A percentile compares a stretch with the other conserved stretches of the same genome.
Conservation (phyloP, 1,140 invertebrate species). For the Pseudomyrmex cubaensis region DNA sequence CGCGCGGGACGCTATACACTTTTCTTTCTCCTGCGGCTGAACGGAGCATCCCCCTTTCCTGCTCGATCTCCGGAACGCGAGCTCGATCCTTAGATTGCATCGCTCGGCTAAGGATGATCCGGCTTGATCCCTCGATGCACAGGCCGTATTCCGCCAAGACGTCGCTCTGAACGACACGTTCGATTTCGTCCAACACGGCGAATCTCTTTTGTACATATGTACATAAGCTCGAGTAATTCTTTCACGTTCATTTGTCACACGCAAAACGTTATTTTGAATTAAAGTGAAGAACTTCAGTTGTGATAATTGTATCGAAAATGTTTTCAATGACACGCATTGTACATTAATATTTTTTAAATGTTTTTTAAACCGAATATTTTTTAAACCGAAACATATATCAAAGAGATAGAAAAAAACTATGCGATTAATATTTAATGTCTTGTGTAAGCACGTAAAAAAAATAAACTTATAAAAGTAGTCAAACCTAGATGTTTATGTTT, state of each 20-base stretch:
- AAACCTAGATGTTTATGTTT: no score
- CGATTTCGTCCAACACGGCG: slow-evolving; percentile 52
- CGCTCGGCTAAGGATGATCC: slow-evolving; percentile 56
- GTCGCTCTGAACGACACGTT: slow-evolving; percentile 53
- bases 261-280: not conserved
- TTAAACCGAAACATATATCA: no score
- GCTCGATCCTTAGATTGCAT: slow-evolving; percentile 58
- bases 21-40: slow-evolving; percentile 52
- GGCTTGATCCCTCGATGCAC: slow-evolving; percentile 44
- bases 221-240: slow-evolving; percentile 11
- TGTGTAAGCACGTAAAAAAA: no score
- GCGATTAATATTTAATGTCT: no score
- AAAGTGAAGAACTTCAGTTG: not conserved
- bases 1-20: slow-evolving; percentile 72
- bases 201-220: slow-evolving; percentile 29
- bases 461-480: no score
- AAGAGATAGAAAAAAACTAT: no score
- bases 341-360: no score
- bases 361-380: no score
- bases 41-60: slow-evolving; percentile 21
- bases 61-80: slow-evolving; percentile 49
- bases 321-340: no score
- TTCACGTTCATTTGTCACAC: not conserved
- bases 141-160: slow-evolving; percentile 52
- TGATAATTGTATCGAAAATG: not conserved